Base-by-base conservation (phyloP, 1,140 invertebrate species). In the Microplitis demolitor region DNA sequence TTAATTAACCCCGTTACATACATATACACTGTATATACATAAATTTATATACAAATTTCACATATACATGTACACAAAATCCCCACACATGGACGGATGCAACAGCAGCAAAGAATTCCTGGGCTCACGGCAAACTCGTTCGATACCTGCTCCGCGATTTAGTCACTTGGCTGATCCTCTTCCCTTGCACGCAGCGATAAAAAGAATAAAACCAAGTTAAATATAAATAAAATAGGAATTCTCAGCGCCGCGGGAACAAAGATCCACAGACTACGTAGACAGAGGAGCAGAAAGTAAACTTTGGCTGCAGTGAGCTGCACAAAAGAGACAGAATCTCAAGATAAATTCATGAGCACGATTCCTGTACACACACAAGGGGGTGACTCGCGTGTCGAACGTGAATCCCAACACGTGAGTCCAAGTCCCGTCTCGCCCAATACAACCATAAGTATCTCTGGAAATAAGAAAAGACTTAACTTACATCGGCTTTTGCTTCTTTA, bases 281-380 rank as follows among this genome's bases (percentile, higher is more conserved):
- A 63, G 34, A 11, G 14, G 2, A 13, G n/a, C 51, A 50, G 53
- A 54, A 11, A 16, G 53, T 53, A 24, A 54, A 50, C 24, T 51
- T 24, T 24, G 24, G 24, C 24, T 24, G 24, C 24, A 24, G 24
- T 24, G 24, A 37, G 58, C 61, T 14, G 67, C 70, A 53, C 31
- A 50, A 54, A 61, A 13, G 54, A 64, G 54, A 45, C n/a, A 70
- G 56, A 56, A 51, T 2, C 37, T 33, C 58, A 70, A 78, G 80
- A 82, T 82, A 82, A 82, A 82, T 82, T 82, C 80, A 82, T 81
- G 80, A 82, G 79, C 80, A 78, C 80, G 79, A 81, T 81, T 79
- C 79, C 78, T 74, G 76, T 76, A 74, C 78, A 69, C 69, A 71
- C 56, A 74, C 66, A 70, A 67, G 64, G 62, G 69, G 73, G 58